Evolutionary conservation across 2,888 invertebrate genomes (phyloP).

Genomic region (Carpatolechia fugitivella): DNA sequence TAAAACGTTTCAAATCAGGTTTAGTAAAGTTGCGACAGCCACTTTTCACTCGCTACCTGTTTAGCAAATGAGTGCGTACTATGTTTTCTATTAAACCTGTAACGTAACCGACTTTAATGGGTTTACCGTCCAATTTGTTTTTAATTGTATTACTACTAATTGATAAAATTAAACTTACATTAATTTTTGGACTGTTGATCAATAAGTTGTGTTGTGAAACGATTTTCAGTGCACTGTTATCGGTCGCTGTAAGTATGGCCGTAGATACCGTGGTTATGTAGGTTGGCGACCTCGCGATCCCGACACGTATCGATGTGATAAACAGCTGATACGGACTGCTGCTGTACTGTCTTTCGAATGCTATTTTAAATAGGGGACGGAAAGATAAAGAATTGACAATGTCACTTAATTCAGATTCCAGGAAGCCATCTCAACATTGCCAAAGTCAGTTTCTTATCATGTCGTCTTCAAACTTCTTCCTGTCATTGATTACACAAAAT

Average conservation of each 20-base stretch:
- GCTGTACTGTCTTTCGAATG: not conserved
- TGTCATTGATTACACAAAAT: too few relatives aligned
- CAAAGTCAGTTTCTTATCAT: too few relatives aligned
- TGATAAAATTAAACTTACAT: not conserved
- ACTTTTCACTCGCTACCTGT: constrained; percentile 6
- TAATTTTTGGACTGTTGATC: not conserved
- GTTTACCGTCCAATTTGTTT: not conserved
- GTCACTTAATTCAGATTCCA: too few relatives aligned
- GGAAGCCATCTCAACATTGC: too few relatives aligned
- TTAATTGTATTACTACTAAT: not conserved
- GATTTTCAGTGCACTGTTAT: constrained; percentile 3
- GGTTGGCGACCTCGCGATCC: constrained; percentile 24
- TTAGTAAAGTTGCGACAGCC: constrained; percentile 2
- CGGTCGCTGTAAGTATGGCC: not conserved
- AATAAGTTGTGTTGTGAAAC: not conserved
- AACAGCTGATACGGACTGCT: constrained; percentile 18
- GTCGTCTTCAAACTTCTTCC: too few relatives aligned
- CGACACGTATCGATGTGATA: constrained; percentile 15
- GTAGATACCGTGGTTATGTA: constrained; percentile 16
- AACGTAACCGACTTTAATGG: not conserved
- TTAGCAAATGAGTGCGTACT: not conserved
- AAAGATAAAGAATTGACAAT: too few relatives aligned
- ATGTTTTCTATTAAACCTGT: constrained; percentile 2
- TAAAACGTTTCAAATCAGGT: constrained; percentile 9
- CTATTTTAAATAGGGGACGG: not conserved